These are phyloP conservation scores for Kradibia gibbosae DNA, from an alignment of 1,140 invertebrate genomes.

Conservation along the genomic window DNA sequence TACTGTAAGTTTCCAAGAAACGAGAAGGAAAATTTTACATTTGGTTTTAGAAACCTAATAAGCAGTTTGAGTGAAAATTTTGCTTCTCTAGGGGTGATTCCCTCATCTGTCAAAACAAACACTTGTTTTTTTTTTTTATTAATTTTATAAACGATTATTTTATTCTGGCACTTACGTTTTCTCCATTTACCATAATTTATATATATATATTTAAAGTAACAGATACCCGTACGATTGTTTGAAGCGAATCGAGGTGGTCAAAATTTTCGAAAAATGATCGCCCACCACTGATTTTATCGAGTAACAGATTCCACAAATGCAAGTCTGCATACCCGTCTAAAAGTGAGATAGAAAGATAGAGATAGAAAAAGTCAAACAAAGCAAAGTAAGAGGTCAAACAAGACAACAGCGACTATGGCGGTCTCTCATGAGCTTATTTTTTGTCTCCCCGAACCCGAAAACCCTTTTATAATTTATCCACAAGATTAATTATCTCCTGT, in stretches of 20 bases:
- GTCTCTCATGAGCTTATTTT: slow-evolving; percentile 62
- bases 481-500: slow-evolving; percentile 73
- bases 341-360: slow-evolving; percentile 33
- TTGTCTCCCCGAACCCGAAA: slow-evolving; percentile 70
- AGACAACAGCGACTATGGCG: slow-evolving; percentile 50
- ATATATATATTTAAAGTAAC: no score
- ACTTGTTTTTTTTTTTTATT: no score
- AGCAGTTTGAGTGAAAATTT: no score
- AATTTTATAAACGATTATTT: no score
- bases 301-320: slow-evolving; percentile 19
- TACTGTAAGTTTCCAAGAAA: background rate
- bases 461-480: slow-evolving; percentile 70
- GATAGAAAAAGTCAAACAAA: slow-evolving; percentile 51
- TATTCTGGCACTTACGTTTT: no score
- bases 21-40: slow-evolving; percentile 15
- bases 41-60: no score
- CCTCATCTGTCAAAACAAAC: no score
- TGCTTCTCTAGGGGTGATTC: no score
- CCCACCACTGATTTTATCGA: slow-evolving; percentile 2
- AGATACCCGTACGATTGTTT: no score
- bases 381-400: slow-evolving; percentile 37
- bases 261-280: slow-evolving; percentile 23
- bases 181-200: no score
- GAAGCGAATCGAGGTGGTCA: background rate
- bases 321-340: background rate